Percentiles rank a stretch among this genome's conserved stretches.
Evolutionary conservation across 2,113 vertebrate species (phyloP).

Genomic region (Marmota monax): DNA sequence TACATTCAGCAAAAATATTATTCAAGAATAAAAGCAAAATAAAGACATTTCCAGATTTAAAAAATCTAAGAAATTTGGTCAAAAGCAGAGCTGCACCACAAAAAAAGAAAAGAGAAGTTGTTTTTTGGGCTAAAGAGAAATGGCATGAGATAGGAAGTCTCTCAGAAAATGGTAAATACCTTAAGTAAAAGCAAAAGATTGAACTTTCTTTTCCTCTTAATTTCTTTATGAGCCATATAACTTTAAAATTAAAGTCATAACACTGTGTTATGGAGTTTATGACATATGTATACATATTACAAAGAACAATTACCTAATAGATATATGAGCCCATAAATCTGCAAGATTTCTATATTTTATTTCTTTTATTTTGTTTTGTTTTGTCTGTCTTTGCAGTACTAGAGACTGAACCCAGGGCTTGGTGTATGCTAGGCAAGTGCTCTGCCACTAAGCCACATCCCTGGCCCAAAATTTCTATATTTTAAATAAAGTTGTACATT

Average conservation of each 20-base stretch:
- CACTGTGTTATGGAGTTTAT: not conserved
- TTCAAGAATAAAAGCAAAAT: conserved; percentile 58
- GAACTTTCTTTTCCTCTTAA: conserved; percentile 4
- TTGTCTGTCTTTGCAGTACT: too few species aligned
- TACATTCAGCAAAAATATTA: conserved; percentile 34
- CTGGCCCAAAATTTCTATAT: not conserved
- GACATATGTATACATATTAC: not conserved
- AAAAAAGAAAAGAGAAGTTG: not conserved
- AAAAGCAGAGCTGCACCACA: not conserved
- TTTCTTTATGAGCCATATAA: conserved; percentile 35
- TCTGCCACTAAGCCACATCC: too few species aligned
- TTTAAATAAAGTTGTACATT: not conserved
- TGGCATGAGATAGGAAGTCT: not conserved
- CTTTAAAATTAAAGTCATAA: conserved; percentile 54
- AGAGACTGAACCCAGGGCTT: too few species aligned
- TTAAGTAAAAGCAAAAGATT: not conserved
- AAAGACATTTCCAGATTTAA: conserved; percentile 39
- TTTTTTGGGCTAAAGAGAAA: not conserved
- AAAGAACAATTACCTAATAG: conserved; percentile 5
- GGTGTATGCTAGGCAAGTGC: too few species aligned
- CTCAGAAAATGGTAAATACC: not conserved
- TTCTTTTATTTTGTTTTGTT: too few species aligned
- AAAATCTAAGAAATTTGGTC: not conserved
- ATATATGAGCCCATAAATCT: not conserved
- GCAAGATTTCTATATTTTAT: conserved; percentile 35